Percentiles rank a stretch among this genome's conserved stretches.
Evolutionary conservation across 30 jellyfish, hydroid and myxozoan species (phyloP).

Genomic region (Aurelia aurita complex sp. Pacific): DNA sequence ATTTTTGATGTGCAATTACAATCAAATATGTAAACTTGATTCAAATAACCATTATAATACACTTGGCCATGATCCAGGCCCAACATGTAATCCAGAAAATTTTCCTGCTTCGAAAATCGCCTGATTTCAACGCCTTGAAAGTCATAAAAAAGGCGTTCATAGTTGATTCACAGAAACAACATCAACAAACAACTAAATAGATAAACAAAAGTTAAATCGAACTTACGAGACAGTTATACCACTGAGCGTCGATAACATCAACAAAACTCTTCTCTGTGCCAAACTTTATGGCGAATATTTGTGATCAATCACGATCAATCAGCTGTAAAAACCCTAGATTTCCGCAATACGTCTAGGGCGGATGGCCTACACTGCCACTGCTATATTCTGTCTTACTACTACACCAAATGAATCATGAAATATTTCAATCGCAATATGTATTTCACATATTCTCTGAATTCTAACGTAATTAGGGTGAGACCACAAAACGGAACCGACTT

Average conservation of each 20-base stretch:
- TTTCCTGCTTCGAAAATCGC: no score
- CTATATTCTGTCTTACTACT: background rate
- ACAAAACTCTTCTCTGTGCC: no score
- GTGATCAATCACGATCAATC: no score
- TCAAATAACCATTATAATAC: background rate
- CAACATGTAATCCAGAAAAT: background rate
- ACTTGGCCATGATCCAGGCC: background rate
- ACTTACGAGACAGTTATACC: no score
- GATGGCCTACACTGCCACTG: background rate
- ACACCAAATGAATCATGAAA: background rate
- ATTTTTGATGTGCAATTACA: background rate
- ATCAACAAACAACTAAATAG: no score
- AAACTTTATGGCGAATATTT: no score
- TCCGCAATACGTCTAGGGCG: constrained; percentile 7
- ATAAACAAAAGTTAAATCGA: no score
- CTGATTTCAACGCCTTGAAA: no score
- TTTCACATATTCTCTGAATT: constrained; percentile 53
- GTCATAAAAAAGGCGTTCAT: no score
- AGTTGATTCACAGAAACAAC: no score
- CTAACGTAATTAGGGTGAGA: constrained; percentile 39
- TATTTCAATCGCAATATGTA: background rate
- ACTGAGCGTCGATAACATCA: no score
- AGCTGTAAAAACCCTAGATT: no score
- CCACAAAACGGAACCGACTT: constrained; percentile 70
- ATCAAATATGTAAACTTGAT: background rate